Conservation (phyloP, 2,113 vertebrate species). For the Xyliphius kryptos region DNA sequence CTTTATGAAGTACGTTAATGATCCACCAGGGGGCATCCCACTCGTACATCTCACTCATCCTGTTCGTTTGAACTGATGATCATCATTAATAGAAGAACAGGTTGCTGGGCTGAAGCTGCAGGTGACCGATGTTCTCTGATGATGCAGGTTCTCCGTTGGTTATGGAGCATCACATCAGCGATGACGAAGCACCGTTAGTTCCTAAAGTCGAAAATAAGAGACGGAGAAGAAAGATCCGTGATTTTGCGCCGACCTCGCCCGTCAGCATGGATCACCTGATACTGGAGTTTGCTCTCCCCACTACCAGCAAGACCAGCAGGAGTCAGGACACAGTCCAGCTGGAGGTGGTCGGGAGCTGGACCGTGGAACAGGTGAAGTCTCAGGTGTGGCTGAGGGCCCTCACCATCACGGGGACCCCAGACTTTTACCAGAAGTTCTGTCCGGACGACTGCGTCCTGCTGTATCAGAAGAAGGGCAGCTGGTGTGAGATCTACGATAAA, state of each 20-base stretch:
- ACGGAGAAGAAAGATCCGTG: slow-evolving; percentile 86
- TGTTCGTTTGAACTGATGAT: no score
- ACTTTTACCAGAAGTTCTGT: slow-evolving; percentile 80
- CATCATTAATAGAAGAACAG: no score
- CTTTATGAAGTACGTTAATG: no score
- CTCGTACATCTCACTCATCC: no score
- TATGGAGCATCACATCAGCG: slow-evolving; percentile 76
- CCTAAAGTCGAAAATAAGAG: slow-evolving; percentile 74
- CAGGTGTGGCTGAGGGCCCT: slow-evolving; percentile 89
- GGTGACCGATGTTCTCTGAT: no score
- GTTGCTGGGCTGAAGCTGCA: no score
- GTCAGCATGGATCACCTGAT: slow-evolving; percentile 77
- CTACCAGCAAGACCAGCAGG: slow-evolving; percentile 65
- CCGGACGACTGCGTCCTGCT: slow-evolving; percentile 88
- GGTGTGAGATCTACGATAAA: slow-evolving; percentile 96
- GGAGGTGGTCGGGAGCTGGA: slow-evolving; percentile 86
- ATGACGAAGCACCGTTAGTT: slow-evolving; percentile 70
- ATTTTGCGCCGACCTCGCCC: slow-evolving; percentile 58
- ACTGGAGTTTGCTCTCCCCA: slow-evolving; percentile 88
- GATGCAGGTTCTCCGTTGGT: slow-evolving; percentile 40
- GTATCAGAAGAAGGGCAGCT: slow-evolving; percentile 92
- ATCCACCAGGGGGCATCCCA: no score
- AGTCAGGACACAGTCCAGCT: slow-evolving; percentile 65
- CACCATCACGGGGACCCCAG: slow-evolving; percentile 70
- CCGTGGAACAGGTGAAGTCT: slow-evolving; percentile 88